Conservation (phyloP, 2,888 invertebrate genomes). For the Stratiomys singularior region DNA sequence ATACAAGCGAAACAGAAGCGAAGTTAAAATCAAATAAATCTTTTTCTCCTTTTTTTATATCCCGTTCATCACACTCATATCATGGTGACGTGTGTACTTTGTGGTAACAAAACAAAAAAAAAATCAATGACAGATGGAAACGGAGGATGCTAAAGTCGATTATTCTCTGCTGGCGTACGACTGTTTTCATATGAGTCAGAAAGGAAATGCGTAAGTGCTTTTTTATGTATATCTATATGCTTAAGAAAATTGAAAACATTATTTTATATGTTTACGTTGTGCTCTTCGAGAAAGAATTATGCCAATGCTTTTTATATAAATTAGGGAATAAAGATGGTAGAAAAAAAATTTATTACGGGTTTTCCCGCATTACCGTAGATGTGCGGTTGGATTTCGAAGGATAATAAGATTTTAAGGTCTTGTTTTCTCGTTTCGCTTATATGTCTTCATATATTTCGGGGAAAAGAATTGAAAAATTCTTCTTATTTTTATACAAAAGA, state of each 20-base stretch:
- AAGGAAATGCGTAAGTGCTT: conserved; percentile 67
- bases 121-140: conserved; percentile 47
- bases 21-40: not conserved
- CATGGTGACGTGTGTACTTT: not conserved
- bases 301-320: not conserved
- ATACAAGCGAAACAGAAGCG: not conserved
- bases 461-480: conserved; percentile 18
- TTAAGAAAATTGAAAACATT: conserved; percentile 25
- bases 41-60: conserved; percentile 8
- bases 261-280: conserved; percentile 9
- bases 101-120: not conserved
- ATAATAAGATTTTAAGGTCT: not conserved
- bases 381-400: too few species aligned
- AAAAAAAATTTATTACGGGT: too few species aligned
- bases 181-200: conserved; percentile 71
- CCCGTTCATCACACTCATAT: not conserved
- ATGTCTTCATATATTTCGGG: not conserved
- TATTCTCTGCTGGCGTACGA: conserved; percentile 67
- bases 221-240: conserved; percentile 50
- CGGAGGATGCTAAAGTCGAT: conserved; percentile 62
- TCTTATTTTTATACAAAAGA: too few species aligned
- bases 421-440: not conserved
- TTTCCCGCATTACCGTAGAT: too few species aligned
- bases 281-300: not conserved
- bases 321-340: too few species aligned